phyloP scores from a whole-genome alignment of 2,888 invertebrate species.

The Drosophila fungiperda region DNA sequence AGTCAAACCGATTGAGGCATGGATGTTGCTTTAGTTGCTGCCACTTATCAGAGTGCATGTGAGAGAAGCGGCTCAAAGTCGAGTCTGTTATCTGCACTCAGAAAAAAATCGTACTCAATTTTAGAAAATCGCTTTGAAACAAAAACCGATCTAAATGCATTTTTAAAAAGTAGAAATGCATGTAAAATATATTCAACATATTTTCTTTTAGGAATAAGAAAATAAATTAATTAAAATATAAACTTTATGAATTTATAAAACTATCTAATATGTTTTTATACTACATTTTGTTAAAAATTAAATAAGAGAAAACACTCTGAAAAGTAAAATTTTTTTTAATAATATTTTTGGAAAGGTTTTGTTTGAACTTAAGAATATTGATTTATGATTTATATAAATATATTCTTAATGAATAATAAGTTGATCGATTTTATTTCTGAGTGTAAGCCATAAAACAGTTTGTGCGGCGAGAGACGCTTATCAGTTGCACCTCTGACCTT shows the following conservation, averaged over 20 bases:
- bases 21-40: background rate
- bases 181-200: too few species aligned
- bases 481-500: slow-evolving; percentile 13
- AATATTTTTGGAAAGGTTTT: too few species aligned
- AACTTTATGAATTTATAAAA: too few species aligned
- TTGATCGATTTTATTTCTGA: background rate
- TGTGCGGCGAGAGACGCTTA: background rate
- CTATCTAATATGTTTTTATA: too few species aligned
- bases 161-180: too few species aligned
- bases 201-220: too few species aligned
- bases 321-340: too few species aligned
- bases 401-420: background rate
- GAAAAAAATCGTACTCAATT: background rate
- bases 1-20: background rate
- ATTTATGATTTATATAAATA: background rate
- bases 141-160: background rate
- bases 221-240: too few species aligned
- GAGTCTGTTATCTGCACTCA: slow-evolving; percentile 20
- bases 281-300: too few species aligned
- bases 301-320: too few species aligned
- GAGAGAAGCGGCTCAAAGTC: background rate
- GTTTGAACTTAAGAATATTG: too few species aligned
- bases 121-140: background rate
- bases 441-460: background rate
- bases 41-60: background rate